Conservation (phyloP, 2,113 vertebrate species). For the Catagonus wagneri region DNA sequence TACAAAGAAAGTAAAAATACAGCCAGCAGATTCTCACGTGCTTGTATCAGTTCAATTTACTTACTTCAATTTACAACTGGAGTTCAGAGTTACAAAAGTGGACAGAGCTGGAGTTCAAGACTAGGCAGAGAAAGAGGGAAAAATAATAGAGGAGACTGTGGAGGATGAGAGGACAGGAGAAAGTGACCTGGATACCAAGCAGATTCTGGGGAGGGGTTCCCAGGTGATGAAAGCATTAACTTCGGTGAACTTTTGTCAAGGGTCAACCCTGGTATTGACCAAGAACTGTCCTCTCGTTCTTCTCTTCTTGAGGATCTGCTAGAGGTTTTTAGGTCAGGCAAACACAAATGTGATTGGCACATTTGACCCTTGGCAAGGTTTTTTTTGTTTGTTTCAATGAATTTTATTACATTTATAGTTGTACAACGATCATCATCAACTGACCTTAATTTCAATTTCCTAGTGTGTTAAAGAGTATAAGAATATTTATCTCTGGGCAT, state of each 20-base stretch:
- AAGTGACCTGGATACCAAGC: not conserved
- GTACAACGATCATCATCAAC: not conserved
- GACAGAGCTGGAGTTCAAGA: conserved; percentile 3
- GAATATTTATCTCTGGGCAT: not conserved
- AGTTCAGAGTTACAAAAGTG: not conserved
- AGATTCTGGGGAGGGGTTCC: not conserved
- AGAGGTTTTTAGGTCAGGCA: not conserved
- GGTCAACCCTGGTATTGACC: not conserved
- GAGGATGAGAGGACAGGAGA: not conserved
- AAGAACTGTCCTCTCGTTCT: not conserved
- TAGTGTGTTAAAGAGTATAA: not conserved
- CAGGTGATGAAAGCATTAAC: not conserved
- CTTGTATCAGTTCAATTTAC: not conserved
- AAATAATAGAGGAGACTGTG: not conserved
- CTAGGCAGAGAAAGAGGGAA: not conserved
- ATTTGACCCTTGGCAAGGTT: not conserved
- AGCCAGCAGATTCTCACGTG: not conserved
- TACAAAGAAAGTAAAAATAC: conserved; percentile 2
- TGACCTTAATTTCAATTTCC: not conserved
- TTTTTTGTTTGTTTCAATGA: not conserved
- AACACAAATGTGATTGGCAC: not conserved
- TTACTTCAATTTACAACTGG: not conserved
- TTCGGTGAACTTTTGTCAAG: not conserved
- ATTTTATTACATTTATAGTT: no score
- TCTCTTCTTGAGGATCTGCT: not conserved